These are phyloP conservation scores for Prunella fulvescens DNA, from an alignment of 2,113 vertebrate genomes.

Conservation along the genomic window DNA sequence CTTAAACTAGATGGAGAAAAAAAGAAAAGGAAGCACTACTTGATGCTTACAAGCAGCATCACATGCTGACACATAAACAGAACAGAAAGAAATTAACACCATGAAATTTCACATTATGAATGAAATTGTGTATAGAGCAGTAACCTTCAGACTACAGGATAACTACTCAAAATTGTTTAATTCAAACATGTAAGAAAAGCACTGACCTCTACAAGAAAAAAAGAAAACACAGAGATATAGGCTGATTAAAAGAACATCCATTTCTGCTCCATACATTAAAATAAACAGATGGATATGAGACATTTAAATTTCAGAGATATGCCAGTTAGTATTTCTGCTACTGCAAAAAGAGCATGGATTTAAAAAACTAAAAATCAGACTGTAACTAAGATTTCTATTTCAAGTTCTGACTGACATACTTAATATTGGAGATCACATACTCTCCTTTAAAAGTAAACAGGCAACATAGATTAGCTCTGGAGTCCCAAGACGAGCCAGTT, in stretches of 20 bases:
- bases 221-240: not conserved
- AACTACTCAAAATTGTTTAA: not conserved
- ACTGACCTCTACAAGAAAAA: not conserved
- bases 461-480: not conserved
- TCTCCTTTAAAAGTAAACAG: not conserved
- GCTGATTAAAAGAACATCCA: slow-evolving; percentile 16
- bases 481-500: not conserved
- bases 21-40: not conserved
- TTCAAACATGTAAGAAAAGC: not conserved
- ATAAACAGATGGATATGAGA: slow-evolving; percentile 2
- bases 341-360: not conserved
- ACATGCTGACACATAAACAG: not conserved
- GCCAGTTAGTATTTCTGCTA: slow-evolving; percentile 34
- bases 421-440: not conserved
- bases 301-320: not conserved
- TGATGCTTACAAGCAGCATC: accelerated
- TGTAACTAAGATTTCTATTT: not conserved
- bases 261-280: not conserved
- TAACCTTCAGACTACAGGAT: not conserved
- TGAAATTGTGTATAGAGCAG: not conserved
- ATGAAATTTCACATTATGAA: not conserved
- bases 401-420: not conserved
- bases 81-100: not conserved
- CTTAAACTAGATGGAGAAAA: not conserved
- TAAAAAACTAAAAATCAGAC: not conserved